phyloP scores from a whole-genome alignment of 1,140 invertebrate species.

The Orchestia grillus region DNA sequence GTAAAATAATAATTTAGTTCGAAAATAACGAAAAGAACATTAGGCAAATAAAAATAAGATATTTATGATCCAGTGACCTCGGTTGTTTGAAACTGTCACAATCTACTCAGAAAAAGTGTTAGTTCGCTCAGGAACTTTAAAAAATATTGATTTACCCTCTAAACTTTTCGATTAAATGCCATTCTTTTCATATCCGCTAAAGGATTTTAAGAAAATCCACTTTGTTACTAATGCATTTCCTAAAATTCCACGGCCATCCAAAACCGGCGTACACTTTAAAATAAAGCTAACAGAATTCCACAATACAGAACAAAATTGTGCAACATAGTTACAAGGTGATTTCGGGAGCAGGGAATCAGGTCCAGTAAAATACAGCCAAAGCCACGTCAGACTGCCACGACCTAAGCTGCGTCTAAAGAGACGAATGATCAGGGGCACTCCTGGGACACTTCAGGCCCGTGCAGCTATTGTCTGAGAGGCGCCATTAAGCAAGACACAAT shows the following conservation, averaged over 20 bases:
- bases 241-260: not conserved
- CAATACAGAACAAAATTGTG: not conserved
- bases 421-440: not conserved
- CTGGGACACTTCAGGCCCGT: not conserved
- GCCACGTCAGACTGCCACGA: not conserved
- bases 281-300: not conserved
- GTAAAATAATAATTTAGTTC: not conserved
- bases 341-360: not conserved
- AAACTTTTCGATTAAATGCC: not conserved
- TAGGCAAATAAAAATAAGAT: not conserved
- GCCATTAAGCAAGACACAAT: not conserved
- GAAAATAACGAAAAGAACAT: not conserved
- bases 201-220: not conserved
- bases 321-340: not conserved
- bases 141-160: not conserved
- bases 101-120: no score
- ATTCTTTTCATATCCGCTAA: not conserved
- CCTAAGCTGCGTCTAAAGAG: no score
- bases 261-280: not conserved
- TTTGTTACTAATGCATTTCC: not conserved
- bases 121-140: not conserved
- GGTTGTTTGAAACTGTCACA: not conserved
- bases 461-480: not conserved
- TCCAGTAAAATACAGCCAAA: not conserved
- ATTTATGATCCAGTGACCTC: not conserved